Base-by-base conservation (phyloP, 1,140 invertebrate species). In the Lerema accius region DNA sequence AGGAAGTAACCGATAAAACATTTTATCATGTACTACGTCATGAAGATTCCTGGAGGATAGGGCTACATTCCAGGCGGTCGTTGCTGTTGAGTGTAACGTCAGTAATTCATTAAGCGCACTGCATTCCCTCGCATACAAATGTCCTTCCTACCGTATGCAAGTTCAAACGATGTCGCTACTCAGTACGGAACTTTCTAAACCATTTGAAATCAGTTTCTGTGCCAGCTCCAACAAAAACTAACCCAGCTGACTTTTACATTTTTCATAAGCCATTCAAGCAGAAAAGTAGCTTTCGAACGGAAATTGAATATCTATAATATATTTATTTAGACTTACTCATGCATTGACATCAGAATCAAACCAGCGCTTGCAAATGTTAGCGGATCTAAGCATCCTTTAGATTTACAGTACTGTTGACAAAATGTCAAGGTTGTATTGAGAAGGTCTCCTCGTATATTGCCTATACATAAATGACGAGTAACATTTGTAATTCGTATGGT, bases 121-220 rank as follows among this genome's bases (percentile, higher is more conserved):
- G 69, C 73, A 73, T 80, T 76, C 66, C 58, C 59, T 69, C 9
- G 75, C 70, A 77, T 76, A 79, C 76, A 71, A 79, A 79, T 81
- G 72, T 72, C 70, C 69, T 69, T 68, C 58, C 65, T 73, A 66
- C 32, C 67, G 55, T 23, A 28, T 51, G 45, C 59, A 59, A 51
- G 37, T 37, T 58, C 26, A 48, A 14, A 59, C 32, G 32, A 59
- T 43, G 40, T 53, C n/a, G 28, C 43, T 37, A 19, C 43, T 45
- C 6, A 58, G 26, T 14, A 62, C 53, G 35, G 40, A 67, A 62
- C 51, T 63, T 59, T 67, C 45, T 67, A 67, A 59, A 63, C 42
- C 65, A 63, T 59, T 63, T 53, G 26, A 62, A 28, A 58, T 19
- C 37, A 51, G 56, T 39, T 39, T 43, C 53, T 59, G 26, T 26